Evolutionary conservation across 2,888 invertebrate species (phyloP).

Genomic region (Silvanus unidentatus): DNA sequence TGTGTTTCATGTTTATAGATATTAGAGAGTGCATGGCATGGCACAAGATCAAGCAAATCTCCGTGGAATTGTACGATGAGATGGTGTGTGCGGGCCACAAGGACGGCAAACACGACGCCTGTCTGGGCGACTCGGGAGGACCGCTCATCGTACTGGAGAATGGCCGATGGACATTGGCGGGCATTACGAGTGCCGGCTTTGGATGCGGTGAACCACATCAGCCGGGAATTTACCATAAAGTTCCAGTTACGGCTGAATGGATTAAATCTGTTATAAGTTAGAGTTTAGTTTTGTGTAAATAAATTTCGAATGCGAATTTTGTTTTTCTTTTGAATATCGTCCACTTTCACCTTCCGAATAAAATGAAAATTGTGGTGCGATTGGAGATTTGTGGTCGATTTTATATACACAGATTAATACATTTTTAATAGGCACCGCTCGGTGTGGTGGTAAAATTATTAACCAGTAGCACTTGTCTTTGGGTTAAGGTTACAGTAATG

Average conservation of each 20-base stretch:
- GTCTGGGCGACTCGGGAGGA: constrained; percentile 77
- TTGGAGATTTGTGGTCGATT: no score
- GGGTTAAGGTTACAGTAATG: constrained; percentile 46
- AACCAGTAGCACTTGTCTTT: constrained; percentile 17
- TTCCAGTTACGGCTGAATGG: constrained; percentile 65
- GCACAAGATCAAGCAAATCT: constrained; percentile 76
- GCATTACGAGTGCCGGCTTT: constrained; percentile 81
- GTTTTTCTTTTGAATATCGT: no score
- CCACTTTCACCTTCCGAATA: no score
- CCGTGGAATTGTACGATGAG: constrained; percentile 66
- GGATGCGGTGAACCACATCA: constrained; percentile 81
- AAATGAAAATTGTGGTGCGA: no score
- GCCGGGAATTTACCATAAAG: constrained; percentile 81
- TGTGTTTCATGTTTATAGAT: no score
- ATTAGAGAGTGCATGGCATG: constrained; percentile 70
- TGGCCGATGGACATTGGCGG: constrained; percentile 68
- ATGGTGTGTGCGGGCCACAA: constrained; percentile 84
- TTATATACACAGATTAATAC: background rate
- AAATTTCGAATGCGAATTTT: no score
- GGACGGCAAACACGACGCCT: constrained; percentile 76
- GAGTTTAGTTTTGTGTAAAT: no score
- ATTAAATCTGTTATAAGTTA: constrained; percentile 53
- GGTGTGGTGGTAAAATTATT: background rate
- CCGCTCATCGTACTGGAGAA: constrained; percentile 64
- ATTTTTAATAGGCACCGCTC: background rate